These are phyloP conservation scores for Atta cephalotes DNA, from an alignment of 1,140 invertebrate genomes.

Conservation along the genomic window DNA sequence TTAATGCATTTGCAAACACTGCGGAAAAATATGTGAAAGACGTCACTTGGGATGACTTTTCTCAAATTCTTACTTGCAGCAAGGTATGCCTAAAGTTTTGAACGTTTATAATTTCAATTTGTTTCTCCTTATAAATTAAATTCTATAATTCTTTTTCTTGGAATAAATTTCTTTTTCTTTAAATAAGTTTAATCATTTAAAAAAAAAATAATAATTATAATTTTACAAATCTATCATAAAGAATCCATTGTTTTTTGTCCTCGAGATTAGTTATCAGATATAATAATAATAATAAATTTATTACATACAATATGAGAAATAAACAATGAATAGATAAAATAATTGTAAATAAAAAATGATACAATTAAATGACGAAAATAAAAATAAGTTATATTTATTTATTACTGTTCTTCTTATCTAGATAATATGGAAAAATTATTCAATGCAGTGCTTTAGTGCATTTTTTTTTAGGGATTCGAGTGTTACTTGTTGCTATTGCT, in stretches of 20 bases:
- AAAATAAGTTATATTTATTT: slow-evolving; percentile 3
- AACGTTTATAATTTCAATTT: neutral
- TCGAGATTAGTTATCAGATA: slow-evolving; percentile 11
- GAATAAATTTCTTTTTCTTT: neutral
- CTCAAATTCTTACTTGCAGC: slow-evolving; percentile 51
- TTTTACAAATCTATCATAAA: neutral
- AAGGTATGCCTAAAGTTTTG: slow-evolving; percentile 49
- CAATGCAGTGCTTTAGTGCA: neutral
- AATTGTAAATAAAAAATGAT: neutral
- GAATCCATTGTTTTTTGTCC: neutral
- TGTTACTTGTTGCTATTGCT: slow-evolving; percentile 69
- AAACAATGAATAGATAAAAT: neutral
- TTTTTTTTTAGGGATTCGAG: slow-evolving; percentile 70
- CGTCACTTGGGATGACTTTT: slow-evolving; percentile 48
- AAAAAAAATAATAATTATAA: neutral
- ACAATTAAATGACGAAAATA: neutral
- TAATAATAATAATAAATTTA: neutral
- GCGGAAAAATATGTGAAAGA: slow-evolving; percentile 22
- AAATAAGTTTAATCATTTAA: neutral
- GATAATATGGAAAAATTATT: neutral
- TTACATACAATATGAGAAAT: neutral
- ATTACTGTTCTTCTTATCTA: neutral
- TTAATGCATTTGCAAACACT: neutral
- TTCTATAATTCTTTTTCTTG: neutral
- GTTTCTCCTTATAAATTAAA: neutral